These are phyloP conservation scores for Microplitis demolitor DNA, from an alignment of 1,140 invertebrate species.

Conservation along the genomic window DNA sequence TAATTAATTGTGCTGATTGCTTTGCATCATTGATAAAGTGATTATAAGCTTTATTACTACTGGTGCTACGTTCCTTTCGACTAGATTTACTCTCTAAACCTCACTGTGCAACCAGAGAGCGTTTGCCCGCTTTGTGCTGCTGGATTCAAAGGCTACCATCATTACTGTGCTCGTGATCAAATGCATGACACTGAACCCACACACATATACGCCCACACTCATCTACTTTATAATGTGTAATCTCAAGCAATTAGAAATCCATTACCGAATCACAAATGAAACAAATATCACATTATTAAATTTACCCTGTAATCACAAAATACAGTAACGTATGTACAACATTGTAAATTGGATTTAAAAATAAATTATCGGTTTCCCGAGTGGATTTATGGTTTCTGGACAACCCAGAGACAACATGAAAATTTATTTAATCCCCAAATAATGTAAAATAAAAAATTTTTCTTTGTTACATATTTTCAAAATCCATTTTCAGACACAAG, in stretches of 20 bases:
- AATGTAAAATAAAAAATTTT: too few species aligned
- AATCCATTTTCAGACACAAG: conserved; percentile 73
- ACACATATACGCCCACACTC: too few species aligned
- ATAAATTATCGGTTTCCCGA: background rate
- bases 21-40: conserved; percentile 59
- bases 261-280: conserved; percentile 5
- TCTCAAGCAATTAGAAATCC: background rate
- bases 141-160: too few species aligned
- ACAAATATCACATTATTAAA: background rate
- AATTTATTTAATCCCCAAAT: too few species aligned
- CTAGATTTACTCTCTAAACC: background rate
- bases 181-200: too few species aligned
- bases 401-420: too few species aligned
- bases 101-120: background rate
- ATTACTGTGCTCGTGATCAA: too few species aligned
- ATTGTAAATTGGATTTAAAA: background rate
- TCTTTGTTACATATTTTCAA: too few species aligned
- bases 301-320: background rate
- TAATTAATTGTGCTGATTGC: conserved; percentile 64
- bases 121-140: background rate
- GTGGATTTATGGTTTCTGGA: background rate
- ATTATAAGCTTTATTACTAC: conserved; percentile 46
- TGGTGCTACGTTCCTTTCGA: background rate
- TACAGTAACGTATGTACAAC: background rate
- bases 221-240: background rate